Conservation (phyloP, 2,888 invertebrate genomes). For the Rosalia funebris region DNA sequence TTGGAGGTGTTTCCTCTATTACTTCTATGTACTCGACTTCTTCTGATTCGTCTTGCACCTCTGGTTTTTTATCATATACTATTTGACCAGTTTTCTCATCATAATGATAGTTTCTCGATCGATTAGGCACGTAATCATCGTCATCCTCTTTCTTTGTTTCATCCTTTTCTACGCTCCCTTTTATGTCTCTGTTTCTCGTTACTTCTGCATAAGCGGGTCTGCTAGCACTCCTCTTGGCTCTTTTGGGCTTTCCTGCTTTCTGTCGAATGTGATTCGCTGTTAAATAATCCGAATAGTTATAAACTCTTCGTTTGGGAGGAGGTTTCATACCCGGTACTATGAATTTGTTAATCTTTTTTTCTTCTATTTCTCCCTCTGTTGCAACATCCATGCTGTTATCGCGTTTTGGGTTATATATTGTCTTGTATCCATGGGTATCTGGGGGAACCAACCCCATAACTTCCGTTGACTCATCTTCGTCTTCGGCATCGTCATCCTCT, state of each 20-base stretch:
- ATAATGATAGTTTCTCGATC: constrained; percentile 60
- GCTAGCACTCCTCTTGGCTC: constrained; percentile 49
- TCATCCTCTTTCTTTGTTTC: constrained; percentile 48
- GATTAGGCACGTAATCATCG: constrained; percentile 61
- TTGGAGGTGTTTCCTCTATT: constrained; percentile 35
- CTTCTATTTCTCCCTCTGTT: constrained; percentile 12
- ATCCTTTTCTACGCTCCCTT: constrained; percentile 38
- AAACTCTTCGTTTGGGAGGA: constrained; percentile 52
- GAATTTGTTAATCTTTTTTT: constrained; percentile 52
- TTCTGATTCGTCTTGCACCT: constrained; percentile 45
- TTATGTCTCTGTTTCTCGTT: constrained; percentile 47
- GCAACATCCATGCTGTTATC: constrained; percentile 25
- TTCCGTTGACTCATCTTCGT: constrained; percentile 34
- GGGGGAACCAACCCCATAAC: constrained; percentile 54
- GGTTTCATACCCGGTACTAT: constrained; percentile 60
- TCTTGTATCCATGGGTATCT: constrained; percentile 47
- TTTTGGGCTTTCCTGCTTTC: constrained; percentile 34
- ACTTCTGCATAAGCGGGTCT: constrained; percentile 54
- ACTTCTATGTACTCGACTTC: constrained; percentile 51
- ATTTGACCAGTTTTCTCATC: constrained; percentile 59
- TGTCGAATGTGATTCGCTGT: constrained; percentile 36
- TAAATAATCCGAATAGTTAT: constrained; percentile 52
- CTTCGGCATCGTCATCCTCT: constrained; percentile 12
- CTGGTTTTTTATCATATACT: constrained; percentile 54
- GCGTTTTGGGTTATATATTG: constrained; percentile 45